These are phyloP conservation scores for Ptychochromis oligacanthus DNA, from an alignment of 2,113 vertebrate species.

Conservation along the genomic window DNA sequence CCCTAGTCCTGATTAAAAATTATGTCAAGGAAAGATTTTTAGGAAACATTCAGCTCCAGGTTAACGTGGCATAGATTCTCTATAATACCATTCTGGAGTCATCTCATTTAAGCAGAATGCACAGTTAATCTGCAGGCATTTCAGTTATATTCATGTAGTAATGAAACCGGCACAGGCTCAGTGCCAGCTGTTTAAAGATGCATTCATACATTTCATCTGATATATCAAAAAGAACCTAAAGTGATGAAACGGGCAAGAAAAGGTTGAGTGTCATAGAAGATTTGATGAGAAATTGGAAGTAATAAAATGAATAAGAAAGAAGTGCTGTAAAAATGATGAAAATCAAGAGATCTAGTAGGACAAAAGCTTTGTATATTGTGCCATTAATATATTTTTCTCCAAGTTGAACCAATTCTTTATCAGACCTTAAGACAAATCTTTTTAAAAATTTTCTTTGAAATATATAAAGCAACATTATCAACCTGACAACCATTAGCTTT, in stretches of 20 bases:
- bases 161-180: slow-evolving; percentile 2
- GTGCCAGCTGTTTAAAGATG: slow-evolving; percentile 18
- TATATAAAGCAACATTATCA: not conserved
- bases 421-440: not conserved
- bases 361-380: not conserved
- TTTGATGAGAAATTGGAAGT: slow-evolving; percentile 25
- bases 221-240: slow-evolving; percentile 18
- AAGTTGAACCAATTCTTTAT: not conserved
- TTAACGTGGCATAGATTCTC: not conserved
- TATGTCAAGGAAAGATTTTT: not conserved
- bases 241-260: slow-evolving; percentile 10
- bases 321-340: slow-evolving; percentile 12
- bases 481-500: not conserved
- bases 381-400: not conserved
- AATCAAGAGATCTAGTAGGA: not conserved
- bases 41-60: not conserved
- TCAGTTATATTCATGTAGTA: not conserved
- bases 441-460: not conserved
- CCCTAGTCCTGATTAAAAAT: slow-evolving; percentile 19
- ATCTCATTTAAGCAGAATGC: slow-evolving; percentile 24
- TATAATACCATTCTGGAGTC: not conserved
- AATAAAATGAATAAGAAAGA: slow-evolving; percentile 21
- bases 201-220: slow-evolving; percentile 31
- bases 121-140: slow-evolving; percentile 10
- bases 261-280: not conserved